Evolutionary conservation across 1,140 invertebrate genomes (phyloP).

Genomic region (Zaprionus vittiger): DNA sequence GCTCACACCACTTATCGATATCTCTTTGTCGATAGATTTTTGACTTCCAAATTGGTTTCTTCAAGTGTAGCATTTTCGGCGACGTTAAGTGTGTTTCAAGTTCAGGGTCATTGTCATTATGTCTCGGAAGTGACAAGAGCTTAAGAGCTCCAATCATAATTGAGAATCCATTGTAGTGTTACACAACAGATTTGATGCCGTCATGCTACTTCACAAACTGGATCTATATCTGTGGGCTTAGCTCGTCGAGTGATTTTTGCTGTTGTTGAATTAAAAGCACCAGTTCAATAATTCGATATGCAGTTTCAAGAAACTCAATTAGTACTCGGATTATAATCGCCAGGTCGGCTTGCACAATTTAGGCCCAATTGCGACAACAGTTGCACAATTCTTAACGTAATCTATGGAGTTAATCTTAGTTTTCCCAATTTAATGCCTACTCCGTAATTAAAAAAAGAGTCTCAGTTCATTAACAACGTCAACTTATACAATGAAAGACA

Average conservation of each 20-base stretch:
- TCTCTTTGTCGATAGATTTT: background rate
- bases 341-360: slow-evolving; percentile 4
- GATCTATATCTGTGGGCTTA: slow-evolving; percentile 24
- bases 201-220: slow-evolving; percentile 76
- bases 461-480: slow-evolving; percentile 4
- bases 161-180: slow-evolving; percentile 65
- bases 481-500: slow-evolving; percentile 14
- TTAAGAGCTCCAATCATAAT: slow-evolving; percentile 37
- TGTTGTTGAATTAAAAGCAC: slow-evolving; percentile 25
- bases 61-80: slow-evolving; percentile 26
- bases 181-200: slow-evolving; percentile 65
- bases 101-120: slow-evolving; percentile 66
- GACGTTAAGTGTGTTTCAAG: slow-evolving; percentile 49
- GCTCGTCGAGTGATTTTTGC: slow-evolving; percentile 44
- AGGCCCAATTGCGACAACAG: slow-evolving; percentile 12
- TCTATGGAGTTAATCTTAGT: slow-evolving; percentile 5
- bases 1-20: background rate
- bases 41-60: slow-evolving; percentile 3
- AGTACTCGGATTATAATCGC: slow-evolving; percentile 1
- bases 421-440: slow-evolving; percentile 15
- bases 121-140: slow-evolving; percentile 73
- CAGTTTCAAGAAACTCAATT: slow-evolving; percentile 17
- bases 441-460: slow-evolving; percentile 11
- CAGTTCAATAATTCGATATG: slow-evolving; percentile 28
- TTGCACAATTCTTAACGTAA: slow-evolving; percentile 18